These are phyloP conservation scores for Emesis furor DNA, from an alignment of 2,888 invertebrate species.

Conservation along the genomic window DNA sequence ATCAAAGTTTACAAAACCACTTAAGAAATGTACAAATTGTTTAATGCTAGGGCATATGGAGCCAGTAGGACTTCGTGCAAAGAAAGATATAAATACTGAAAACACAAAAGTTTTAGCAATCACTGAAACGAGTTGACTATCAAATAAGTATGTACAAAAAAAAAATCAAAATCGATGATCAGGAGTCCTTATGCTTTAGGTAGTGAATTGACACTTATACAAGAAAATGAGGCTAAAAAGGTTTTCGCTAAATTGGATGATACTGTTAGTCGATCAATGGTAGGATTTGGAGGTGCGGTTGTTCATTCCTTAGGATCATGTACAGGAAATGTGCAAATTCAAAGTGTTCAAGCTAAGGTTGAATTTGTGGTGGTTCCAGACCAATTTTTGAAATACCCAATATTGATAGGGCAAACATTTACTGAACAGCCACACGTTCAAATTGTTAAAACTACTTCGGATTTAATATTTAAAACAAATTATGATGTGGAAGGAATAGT, in stretches of 20 bases:
- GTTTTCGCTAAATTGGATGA: background rate
- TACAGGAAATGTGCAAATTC: background rate
- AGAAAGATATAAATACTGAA: background rate
- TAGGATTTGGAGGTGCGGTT: constrained; percentile 1
- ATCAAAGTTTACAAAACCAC: background rate
- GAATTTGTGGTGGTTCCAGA: background rate
- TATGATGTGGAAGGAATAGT: background rate
- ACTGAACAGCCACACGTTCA: background rate
- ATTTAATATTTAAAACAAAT: background rate
- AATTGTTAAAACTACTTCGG: background rate
- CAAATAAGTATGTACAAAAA: too few relatives aligned
- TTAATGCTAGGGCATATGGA: background rate
- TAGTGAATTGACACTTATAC: background rate
- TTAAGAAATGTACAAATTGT: background rate
- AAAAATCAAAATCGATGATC: too few relatives aligned
- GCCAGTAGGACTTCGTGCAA: background rate
- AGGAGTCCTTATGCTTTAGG: too few relatives aligned
- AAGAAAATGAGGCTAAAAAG: background rate
- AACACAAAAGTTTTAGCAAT: background rate
- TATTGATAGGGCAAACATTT: background rate
- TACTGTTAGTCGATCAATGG: background rate
- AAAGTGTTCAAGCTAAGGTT: background rate
- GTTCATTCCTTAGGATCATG: background rate
- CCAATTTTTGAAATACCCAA: background rate
- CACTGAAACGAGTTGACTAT: background rate